Evolutionary conservation across 2,797 vertebrate genomes (phyloP).

Genomic region (Sebastes matsubarae): DNA sequence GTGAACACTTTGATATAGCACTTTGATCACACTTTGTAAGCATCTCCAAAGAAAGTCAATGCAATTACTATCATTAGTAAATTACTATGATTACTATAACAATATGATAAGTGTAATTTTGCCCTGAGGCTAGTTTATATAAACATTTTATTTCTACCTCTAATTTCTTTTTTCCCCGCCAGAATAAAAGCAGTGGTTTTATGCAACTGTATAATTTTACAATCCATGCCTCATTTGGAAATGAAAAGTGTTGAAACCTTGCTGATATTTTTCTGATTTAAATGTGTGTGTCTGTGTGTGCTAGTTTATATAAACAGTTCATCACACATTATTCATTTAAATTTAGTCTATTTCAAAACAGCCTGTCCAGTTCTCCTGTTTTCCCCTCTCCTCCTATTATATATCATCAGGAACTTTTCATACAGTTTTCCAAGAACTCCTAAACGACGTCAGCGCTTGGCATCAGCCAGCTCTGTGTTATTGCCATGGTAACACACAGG

Average conservation of each 20-base stretch:
- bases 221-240: neutral
- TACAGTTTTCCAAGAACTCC: conserved; percentile 34
- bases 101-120: neutral
- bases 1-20: neutral
- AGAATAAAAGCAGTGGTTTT: neutral
- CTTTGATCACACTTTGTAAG: neutral
- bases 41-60: neutral
- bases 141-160: neutral
- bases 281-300: neutral
- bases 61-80: neutral
- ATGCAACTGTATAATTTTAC: neutral
- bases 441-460: conserved; percentile 19
- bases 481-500: conserved; percentile 53
- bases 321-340: conserved; percentile 7
- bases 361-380: neutral
- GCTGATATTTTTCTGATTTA: conserved; percentile 7
- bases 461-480: conserved; percentile 27
- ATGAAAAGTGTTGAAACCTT: neutral
- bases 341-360: conserved; percentile 16
- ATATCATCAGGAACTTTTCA: neutral
- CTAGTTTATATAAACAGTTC: too few relatives aligned
- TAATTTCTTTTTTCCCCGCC: rapidly evolving
- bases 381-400: neutral
- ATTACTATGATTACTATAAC: neutral
- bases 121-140: neutral